phyloP scores from a whole-genome alignment of 2,888 invertebrate species.

The Tiphia femorata region DNA sequence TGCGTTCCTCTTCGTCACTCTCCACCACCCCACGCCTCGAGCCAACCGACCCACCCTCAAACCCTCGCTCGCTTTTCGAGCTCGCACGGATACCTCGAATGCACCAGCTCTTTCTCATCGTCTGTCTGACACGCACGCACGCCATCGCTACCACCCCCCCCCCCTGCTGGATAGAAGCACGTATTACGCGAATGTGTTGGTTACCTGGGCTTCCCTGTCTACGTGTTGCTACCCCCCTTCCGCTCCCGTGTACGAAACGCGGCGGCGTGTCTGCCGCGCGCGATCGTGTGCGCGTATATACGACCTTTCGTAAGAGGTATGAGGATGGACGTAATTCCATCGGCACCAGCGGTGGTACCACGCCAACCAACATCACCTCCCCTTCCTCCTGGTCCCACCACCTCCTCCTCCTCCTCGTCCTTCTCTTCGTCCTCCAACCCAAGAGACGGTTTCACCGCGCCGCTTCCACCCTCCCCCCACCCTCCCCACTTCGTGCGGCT shows the following conservation, averaged over 20 bases:
- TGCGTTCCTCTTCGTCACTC: not conserved
- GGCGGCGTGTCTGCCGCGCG: not conserved
- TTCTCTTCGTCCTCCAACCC: not conserved
- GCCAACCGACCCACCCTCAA: conserved; percentile 32
- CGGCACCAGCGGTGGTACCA: conserved; percentile 45
- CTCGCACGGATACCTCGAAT: conserved; percentile 51
- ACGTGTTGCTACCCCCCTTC: not conserved
- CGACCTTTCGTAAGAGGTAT: conserved; percentile 39
- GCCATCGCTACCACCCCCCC: conserved; percentile 48
- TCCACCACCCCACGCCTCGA: conserved; percentile 33
- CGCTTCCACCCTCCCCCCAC: not conserved
- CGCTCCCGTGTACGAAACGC: not conserved
- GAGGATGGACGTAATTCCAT: conserved; percentile 48
- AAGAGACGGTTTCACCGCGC: too few relatives aligned
- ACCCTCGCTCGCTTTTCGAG: conserved; percentile 35
- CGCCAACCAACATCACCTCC: conserved; percentile 28
- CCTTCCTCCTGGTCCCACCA: conserved; percentile 9
- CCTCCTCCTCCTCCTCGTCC: not conserved
- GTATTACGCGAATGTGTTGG: conserved; percentile 20
- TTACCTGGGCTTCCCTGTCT: not conserved
- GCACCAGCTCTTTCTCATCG: conserved; percentile 59
- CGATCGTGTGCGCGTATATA: conserved; percentile 14
- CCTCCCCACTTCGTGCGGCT: conserved; percentile 16
- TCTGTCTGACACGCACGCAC: conserved; percentile 60
- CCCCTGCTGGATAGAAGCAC: conserved; percentile 32